Base-by-base conservation (phyloP, 2,888 invertebrate species). In the Rhamphomyia laevipes region DNA sequence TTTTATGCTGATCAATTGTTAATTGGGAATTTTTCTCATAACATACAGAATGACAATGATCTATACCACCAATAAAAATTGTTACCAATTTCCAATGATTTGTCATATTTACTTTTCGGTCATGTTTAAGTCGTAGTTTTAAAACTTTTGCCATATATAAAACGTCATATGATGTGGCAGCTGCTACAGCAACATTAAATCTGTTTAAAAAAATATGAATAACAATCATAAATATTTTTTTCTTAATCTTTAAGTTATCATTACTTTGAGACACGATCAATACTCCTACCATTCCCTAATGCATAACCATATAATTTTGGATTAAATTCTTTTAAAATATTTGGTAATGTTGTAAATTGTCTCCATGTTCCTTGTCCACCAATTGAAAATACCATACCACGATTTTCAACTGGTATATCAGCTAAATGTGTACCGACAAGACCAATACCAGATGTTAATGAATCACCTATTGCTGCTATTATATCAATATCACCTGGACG, bases 251-350 rank as follows among this genome's bases (percentile, higher is more conserved):
- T 30, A 30, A 30, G 2, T 35, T 35, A 5, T 35, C 13, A 13
- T 13, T 35, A 35, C 35, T 56, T 61, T 1, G 67, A 63, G 1
- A 45, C 49, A 0, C 53, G 52, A 47, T 65, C 60, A 4, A 59
- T 56, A 0, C 58, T 58, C 38, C 64, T 38, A n/a, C 58, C 55
- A 46, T 66, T 59, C 4, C 52, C 59, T 5, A 59, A 62, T 12
- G 67, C 55, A 45, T 60, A 81, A 15, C 83, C 83, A 48, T 78
- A 66, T 3, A 83, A 60, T 18, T 77, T 70, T 0, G 80, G 78
- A 64, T 82, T 83, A 59, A 77, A 83, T 53, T 73, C 76, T 58
- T 77, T 77, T 18, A 80, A 57, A 38, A 80, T 77, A 59, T 80
- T 78, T 10, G 78, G 78, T 31, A 78, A 47, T 0, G 78, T 78